Percentiles rank a stretch among this genome's conserved stretches.
These are phyloP conservation scores for Orycteropus afer DNA, from an alignment of 2,113 vertebrate genomes.

Conservation along the genomic window DNA sequence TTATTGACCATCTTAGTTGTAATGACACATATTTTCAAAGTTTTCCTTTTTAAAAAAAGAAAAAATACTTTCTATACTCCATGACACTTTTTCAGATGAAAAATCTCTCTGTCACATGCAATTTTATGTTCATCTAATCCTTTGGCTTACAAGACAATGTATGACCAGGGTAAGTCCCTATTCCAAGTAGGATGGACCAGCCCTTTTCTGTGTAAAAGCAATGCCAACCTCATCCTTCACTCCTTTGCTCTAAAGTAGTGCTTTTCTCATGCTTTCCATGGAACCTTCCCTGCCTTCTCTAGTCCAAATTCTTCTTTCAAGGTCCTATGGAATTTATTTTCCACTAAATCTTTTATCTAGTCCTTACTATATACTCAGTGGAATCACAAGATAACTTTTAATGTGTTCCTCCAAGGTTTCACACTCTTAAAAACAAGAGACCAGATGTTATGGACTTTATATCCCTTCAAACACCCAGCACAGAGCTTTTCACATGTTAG, in stretches of 20 bases:
- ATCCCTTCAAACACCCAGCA: neutral
- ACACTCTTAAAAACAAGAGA: neutral
- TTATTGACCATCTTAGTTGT: neutral
- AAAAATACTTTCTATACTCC: neutral
- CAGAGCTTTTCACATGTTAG: neutral
- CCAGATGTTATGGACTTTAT: neutral
- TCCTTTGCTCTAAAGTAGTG: neutral
- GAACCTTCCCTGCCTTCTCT: neutral
- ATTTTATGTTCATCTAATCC: neutral
- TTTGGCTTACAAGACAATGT: neutral
- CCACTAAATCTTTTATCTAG: neutral
- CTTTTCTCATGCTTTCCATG: neutral
- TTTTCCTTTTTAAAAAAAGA: neutral
- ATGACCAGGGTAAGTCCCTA: neutral
- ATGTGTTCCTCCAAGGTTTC: neutral
- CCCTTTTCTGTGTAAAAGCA: neutral
- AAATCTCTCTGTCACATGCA: neutral
- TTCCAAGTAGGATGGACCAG: neutral
- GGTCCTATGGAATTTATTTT: neutral
- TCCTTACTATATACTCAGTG: neutral
- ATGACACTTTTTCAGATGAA: neutral
- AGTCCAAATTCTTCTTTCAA: constrained; percentile 3
- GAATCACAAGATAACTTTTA: neutral
- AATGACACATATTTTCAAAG: neutral
- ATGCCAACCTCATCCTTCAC: neutral